These are phyloP conservation scores for Beaufortia kweichowensis DNA, from an alignment of 2,113 vertebrate genomes.

Conservation along the genomic window DNA sequence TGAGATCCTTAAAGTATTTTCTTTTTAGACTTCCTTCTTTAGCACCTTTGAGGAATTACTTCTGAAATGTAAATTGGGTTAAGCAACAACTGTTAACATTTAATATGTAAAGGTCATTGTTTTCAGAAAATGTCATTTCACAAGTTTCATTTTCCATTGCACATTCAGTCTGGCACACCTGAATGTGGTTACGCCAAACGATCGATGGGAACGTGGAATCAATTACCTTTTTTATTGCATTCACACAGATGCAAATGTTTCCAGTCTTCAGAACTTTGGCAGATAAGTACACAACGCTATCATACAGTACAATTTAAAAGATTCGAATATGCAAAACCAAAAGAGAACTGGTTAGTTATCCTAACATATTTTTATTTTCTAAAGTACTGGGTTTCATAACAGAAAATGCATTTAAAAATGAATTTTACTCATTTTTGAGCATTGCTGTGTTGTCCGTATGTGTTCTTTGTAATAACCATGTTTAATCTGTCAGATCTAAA, in stretches of 20 bases:
- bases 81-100: not conserved
- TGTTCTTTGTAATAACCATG: conserved; percentile 4
- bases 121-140: no score
- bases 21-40: not conserved
- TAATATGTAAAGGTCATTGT: no score
- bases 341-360: not conserved
- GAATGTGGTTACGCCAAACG: no score
- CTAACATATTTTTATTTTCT: not conserved
- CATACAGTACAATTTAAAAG: no score
- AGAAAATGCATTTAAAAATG: not conserved
- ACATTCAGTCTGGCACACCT: no score
- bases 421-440: not conserved
- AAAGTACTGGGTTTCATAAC: not conserved
- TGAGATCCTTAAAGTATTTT: not conserved
- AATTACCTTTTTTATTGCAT: no score
- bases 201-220: no score
- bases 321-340: not conserved
- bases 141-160: no score
- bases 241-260: no score
- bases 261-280: no score
- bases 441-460: not conserved
- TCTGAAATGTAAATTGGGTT: not conserved
- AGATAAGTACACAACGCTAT: no score
- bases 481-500: conserved; percentile 17
- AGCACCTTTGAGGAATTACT: not conserved